phyloP scores from a whole-genome alignment of 2,888 invertebrate genomes.

The Carterocephalus palaemon region DNA sequence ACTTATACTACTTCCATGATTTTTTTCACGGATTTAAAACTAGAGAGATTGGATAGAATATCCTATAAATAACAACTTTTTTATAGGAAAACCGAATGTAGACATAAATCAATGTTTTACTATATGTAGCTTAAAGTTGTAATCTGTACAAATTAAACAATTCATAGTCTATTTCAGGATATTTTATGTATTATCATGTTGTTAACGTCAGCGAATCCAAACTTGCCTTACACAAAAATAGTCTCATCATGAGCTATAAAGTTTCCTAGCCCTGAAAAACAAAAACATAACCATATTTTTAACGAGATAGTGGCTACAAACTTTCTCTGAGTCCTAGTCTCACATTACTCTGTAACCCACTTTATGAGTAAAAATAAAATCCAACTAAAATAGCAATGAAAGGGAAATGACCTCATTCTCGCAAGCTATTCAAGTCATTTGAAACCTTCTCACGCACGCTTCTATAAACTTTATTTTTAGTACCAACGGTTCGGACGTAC shows the following conservation, averaged over 20 bases:
- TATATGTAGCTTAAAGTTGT: slow-evolving; percentile 1
- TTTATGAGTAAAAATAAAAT: slow-evolving; percentile 46
- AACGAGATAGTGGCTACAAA: slow-evolving; percentile 11
- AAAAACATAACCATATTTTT: slow-evolving; percentile 26
- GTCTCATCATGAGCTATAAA: slow-evolving; percentile 17
- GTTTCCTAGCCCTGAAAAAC: slow-evolving; percentile 24
- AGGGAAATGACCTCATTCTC: slow-evolving; percentile 71
- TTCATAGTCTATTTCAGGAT: slow-evolving; percentile 5
- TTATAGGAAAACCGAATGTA: too few species aligned
- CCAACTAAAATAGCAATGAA: slow-evolving; percentile 56
- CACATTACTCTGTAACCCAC: slow-evolving; percentile 41
- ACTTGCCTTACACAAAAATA: slow-evolving; percentile 11
- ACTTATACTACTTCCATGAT: too few species aligned
- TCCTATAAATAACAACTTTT: too few species aligned
- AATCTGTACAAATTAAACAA: slow-evolving; percentile 1
- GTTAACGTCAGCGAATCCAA: not conserved
- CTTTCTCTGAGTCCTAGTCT: slow-evolving; percentile 20
- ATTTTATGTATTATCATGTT: slow-evolving; percentile 7
- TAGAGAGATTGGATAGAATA: too few species aligned
- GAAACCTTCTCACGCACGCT: slow-evolving; percentile 65
- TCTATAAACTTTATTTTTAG: slow-evolving; percentile 72
- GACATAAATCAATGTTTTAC: too few species aligned
- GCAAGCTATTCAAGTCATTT: slow-evolving; percentile 51
- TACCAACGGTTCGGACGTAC: slow-evolving; percentile 49
- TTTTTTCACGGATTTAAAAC: too few species aligned